Base-by-base conservation (phyloP, 2,888 invertebrate species). In the Gryllus longicercus region DNA sequence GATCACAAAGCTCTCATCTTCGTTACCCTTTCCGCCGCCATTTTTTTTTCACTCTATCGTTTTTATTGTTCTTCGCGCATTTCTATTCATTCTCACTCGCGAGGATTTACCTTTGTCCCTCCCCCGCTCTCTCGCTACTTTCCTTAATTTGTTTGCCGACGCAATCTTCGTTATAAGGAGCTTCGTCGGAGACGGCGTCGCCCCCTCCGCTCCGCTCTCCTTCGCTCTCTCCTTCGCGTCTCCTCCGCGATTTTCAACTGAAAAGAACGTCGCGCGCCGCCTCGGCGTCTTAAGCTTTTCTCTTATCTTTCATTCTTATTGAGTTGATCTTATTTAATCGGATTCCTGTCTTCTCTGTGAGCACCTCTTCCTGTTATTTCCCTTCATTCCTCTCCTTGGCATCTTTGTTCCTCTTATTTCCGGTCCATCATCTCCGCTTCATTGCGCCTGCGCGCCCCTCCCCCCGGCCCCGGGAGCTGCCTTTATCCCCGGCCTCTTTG, bases 401-500 rank as follows among this genome's bases (percentile, higher is more conserved):
- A 11, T 49, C 63, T 76, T 49, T 76, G 25, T 49, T 49, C 49
- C 76, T 76, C 76, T 49, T 49, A 38, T 49, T 76, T 49, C 76
- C 76, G 25, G 25, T 76, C 76, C 76, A 25, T 76, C 76, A 38
- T 76, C 25, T 51, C 23, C 76, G 25, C 77, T 51, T 74, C 77
- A 50, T 49, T 49, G 38, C 80, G 77, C 38, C 51, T 49, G 74
- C 23, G 18, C 16, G 8, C 78, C 21, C 79, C 25, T 21, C n/a
- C 79, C 25, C 63, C 50, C 50, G 76, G 14, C 63, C 16, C 12
- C 63, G 63, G 14, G 16, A n/a, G 16, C 63, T n/a, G 14, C 16
- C 63, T 63, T 63, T 63, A 63, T 63, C 63, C 63, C 63, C 16
- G 63, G n/a, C 16, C 63, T 14, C 63, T 63, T 63, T 63, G 63